Conservation (phyloP, 2,113 vertebrate genomes). For the Columba livia region DNA sequence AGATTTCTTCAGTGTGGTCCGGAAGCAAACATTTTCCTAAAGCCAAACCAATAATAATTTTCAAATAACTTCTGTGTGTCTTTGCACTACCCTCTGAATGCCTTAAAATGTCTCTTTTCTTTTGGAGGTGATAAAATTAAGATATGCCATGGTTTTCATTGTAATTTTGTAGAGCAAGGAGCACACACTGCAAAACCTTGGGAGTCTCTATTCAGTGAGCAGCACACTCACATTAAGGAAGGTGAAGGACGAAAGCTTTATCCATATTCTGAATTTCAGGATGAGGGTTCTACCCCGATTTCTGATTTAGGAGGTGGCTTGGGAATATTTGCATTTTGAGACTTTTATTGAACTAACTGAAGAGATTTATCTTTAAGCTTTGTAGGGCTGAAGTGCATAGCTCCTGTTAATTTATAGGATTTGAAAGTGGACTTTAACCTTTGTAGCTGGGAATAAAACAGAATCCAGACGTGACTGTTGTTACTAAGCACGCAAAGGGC, state of each 20-base stretch:
- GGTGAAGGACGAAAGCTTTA: neutral
- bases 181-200: accelerated
- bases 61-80: neutral
- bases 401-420: neutral
- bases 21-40: neutral
- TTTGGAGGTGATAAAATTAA: neutral
- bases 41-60: too few species aligned
- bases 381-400: neutral
- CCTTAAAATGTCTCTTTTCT: neutral
- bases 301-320: neutral
- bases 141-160: neutral
- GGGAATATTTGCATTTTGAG: neutral
- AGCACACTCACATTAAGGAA: accelerated
- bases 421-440: neutral
- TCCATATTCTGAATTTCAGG: neutral
- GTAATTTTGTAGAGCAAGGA: accelerated
- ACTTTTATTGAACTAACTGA: neutral
- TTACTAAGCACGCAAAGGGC: neutral
- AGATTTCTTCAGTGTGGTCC: neutral
- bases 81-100: neutral
- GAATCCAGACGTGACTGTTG: neutral
- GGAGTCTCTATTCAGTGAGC: neutral
- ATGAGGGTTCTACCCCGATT: neutral
- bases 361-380: neutral
- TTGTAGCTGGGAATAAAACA: neutral